These are phyloP conservation scores for Metridium senile DNA, from an alignment of 92 coral and sea anemone genomes.

Conservation along the genomic window DNA sequence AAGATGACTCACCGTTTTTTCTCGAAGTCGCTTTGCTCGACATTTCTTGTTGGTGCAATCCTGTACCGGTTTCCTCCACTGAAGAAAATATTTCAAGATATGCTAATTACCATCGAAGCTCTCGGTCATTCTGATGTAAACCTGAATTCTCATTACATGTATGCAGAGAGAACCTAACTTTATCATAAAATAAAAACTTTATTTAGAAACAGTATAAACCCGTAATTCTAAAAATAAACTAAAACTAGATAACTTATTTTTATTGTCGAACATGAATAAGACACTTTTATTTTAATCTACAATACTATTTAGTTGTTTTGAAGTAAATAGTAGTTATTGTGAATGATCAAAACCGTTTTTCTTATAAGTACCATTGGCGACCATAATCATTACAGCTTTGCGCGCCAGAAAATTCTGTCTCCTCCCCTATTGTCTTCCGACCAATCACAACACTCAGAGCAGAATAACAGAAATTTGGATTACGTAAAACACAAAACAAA, in stretches of 20 bases:
- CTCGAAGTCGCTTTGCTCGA: constrained; percentile 31
- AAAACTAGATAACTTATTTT: too few species aligned
- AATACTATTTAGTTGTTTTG: too few species aligned
- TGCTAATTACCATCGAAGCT: constrained; percentile 26
- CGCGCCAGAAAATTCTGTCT: constrained; percentile 38
- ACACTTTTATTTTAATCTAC: too few species aligned
- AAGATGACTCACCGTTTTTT: constrained; percentile 41
- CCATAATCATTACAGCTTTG: constrained; percentile 12
- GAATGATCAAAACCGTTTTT: constrained; percentile 22
- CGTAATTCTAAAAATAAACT: neutral
- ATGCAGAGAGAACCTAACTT: constrained; percentile 1
- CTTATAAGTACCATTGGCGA: constrained; percentile 11
- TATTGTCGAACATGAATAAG: too few species aligned
- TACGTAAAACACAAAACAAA: neutral
- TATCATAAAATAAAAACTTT: neutral
- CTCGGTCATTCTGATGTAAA: constrained; percentile 13
- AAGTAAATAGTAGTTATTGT: neutral
- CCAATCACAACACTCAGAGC: constrained; percentile 30
- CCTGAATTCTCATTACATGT: constrained; percentile 9
- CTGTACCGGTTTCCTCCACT: constrained; percentile 45
- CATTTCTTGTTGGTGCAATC: constrained; percentile 45
- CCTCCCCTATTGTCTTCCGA: constrained; percentile 37
- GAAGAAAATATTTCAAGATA: constrained; percentile 29
- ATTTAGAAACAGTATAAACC: neutral
- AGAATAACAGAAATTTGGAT: neutral